phyloP scores from a whole-genome alignment of 1,140 invertebrate species.

The Sycophila sp. region DNA sequence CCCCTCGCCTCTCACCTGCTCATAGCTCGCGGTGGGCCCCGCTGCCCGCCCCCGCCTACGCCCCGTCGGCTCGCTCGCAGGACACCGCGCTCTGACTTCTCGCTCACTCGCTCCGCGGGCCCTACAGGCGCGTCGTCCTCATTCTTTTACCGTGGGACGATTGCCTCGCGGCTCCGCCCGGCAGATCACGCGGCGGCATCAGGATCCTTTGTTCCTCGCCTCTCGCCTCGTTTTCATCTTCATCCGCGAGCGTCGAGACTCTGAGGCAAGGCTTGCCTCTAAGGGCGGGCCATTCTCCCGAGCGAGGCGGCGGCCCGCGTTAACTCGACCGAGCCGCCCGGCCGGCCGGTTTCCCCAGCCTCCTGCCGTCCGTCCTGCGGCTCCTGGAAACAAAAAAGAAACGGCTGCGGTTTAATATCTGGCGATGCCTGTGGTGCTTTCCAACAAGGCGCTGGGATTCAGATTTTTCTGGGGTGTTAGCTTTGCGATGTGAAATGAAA shows the following conservation, averaged over 20 bases:
- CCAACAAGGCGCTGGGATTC: too few relatives aligned
- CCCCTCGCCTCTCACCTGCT: constrained; percentile 36
- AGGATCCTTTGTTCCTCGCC: constrained; percentile 1
- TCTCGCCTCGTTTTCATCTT: constrained; percentile 29
- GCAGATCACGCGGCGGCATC: constrained; percentile 8
- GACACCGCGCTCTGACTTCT: background rate
- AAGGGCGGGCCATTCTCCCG: background rate
- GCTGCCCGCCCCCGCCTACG: background rate
- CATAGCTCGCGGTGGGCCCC: background rate
- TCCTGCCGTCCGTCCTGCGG: too few relatives aligned
- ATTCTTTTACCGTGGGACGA: too few relatives aligned
- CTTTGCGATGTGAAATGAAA: too few relatives aligned
- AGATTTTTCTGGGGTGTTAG: too few relatives aligned
- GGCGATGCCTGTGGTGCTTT: too few relatives aligned
- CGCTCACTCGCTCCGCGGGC: background rate
- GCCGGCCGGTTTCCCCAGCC: too few relatives aligned
- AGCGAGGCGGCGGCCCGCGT: background rate
- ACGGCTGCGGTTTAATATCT: too few relatives aligned
- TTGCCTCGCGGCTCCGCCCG: background rate
- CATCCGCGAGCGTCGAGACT: background rate
- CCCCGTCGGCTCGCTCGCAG: background rate
- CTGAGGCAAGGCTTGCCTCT: background rate
- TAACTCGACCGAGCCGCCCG: background rate
- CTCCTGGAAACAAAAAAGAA: constrained; percentile 14
- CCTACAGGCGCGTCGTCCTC: background rate